phyloP scores from a whole-genome alignment of 1,140 invertebrate genomes.

The Paraescarpia echinospica region DNA sequence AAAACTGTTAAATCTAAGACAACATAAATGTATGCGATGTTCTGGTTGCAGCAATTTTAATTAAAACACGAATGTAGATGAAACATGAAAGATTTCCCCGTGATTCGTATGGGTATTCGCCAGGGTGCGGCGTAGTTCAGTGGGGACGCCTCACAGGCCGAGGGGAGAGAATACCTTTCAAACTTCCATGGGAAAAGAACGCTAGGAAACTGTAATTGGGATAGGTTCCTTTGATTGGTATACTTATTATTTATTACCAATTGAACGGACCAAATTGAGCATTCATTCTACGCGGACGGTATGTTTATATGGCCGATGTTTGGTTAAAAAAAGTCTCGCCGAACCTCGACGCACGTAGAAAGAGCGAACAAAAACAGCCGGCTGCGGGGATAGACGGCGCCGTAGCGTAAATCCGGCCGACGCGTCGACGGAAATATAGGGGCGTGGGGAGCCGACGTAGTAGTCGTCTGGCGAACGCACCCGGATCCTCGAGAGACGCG shows the following conservation, averaged over 20 bases:
- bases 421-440: neutral
- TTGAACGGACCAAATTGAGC: too few species aligned
- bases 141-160: neutral
- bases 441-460: neutral
- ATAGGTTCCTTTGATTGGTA: too few species aligned
- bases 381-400: neutral
- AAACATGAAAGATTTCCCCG: neutral
- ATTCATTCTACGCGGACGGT: neutral
- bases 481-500: neutral
- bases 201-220: too few species aligned
- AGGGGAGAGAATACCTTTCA: too few species aligned
- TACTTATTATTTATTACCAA: too few species aligned
- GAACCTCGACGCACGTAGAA: neutral
- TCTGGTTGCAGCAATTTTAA: neutral
- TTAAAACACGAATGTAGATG: neutral
- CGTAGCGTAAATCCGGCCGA: neutral
- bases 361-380: neutral
- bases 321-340: neutral
- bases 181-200: too few species aligned
- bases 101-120: neutral
- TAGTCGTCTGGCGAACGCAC: neutral
- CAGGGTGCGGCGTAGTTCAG: neutral
- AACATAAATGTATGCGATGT: neutral
- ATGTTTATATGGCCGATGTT: neutral
- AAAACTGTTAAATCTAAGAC: neutral